Evolutionary conservation across 2,797 vertebrate species (phyloP).

Genomic region (Labroides dimidiatus): DNA sequence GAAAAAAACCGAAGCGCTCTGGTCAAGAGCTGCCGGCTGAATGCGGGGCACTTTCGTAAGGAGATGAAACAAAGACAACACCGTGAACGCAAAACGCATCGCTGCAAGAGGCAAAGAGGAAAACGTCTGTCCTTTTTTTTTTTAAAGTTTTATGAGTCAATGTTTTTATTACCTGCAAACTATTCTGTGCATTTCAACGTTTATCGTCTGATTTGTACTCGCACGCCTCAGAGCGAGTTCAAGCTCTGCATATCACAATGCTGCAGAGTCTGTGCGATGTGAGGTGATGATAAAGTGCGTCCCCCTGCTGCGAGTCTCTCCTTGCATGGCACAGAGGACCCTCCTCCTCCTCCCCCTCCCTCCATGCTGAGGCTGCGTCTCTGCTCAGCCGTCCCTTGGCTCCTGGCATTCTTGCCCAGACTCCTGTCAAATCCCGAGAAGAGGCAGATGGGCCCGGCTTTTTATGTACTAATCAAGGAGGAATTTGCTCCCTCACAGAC

Average conservation of each 20-base stretch:
- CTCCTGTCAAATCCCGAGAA: conserved; percentile 79
- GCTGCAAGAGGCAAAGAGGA: neutral
- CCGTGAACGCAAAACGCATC: conserved; percentile 1
- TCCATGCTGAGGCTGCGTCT: conserved; percentile 34
- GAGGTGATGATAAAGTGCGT: conserved; percentile 68
- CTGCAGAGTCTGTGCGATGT: conserved; percentile 54
- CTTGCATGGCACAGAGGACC: conserved; percentile 60
- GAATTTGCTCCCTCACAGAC: conserved; percentile 86
- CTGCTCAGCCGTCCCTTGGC: conserved; percentile 59
- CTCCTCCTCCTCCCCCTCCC: neutral
- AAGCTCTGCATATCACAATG: conserved; percentile 52
- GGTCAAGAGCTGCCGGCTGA: conserved; percentile 36
- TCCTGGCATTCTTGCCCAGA: conserved; percentile 74
- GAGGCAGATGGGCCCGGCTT: conserved; percentile 83
- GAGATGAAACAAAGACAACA: conserved; percentile 4
- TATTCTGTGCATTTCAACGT: conserved; percentile 28
- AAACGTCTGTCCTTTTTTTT: conserved; percentile 27
- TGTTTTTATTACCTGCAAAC: conserved; percentile 19
- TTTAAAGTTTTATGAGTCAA: conserved; percentile 47
- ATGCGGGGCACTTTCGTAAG: conserved; percentile 15
- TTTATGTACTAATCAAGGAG: conserved; percentile 88
- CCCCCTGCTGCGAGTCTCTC: conserved; percentile 64
- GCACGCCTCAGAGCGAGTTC: conserved; percentile 58
- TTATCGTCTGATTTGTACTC: conserved; percentile 64
- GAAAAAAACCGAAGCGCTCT: conserved; percentile 20